phyloP scores from a whole-genome alignment of 2,888 invertebrate genomes.

The Dryococelus australis region DNA sequence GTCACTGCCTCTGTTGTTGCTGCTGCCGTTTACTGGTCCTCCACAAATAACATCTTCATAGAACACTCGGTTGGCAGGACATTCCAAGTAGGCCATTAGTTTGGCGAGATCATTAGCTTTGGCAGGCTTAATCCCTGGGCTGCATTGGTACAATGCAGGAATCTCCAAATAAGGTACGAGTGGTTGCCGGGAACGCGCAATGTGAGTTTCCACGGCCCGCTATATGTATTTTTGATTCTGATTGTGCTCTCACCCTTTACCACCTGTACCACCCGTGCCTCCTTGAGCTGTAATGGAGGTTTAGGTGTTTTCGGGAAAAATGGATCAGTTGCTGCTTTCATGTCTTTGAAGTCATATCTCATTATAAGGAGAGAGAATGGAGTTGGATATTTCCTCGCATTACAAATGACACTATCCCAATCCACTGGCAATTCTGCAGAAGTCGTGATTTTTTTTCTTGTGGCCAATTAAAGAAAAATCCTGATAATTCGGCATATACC shows the following conservation, averaged over 20 bases:
- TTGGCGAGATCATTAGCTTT: neutral
- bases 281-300: neutral
- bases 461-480: neutral
- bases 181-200: too few species aligned
- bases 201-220: too few species aligned
- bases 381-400: neutral
- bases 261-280: neutral
- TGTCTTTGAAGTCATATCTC: neutral
- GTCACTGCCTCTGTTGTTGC: neutral
- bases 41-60: too few species aligned
- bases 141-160: neutral
- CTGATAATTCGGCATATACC: neutral
- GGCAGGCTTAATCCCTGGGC: neutral
- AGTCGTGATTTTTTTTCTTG: too few species aligned
- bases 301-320: conserved; percentile 12
- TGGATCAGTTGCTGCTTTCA: too few species aligned
- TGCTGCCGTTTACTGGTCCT: too few species aligned
- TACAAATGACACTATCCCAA: neutral
- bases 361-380: neutral
- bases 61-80: too few species aligned
- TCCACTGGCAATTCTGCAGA: too few species aligned
- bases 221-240: neutral
- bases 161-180: too few species aligned
- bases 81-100: too few species aligned
- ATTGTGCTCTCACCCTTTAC: neutral